Conservation (phyloP, 2,113 vertebrate genomes). For the Myrmecobius fasciatus region DNA sequence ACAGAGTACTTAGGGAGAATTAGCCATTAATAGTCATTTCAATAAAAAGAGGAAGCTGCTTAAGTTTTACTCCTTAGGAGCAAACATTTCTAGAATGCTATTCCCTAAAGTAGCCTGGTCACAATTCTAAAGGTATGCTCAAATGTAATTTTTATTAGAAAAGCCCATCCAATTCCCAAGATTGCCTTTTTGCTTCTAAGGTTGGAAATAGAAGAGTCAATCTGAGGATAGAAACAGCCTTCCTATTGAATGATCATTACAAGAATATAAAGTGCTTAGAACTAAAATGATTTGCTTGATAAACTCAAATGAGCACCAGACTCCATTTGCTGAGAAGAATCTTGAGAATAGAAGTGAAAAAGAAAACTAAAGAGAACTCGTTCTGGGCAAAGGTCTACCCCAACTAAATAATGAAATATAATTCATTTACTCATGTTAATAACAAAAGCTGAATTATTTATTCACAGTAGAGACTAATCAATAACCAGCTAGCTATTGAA, state of each 20-base stretch:
- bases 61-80: conserved; percentile 26
- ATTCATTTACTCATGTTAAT: conserved; percentile 3
- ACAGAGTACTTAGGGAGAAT: neutral
- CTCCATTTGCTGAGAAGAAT: conserved; percentile 40
- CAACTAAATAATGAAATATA: neutral
- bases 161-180: conserved; percentile 26
- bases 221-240: neutral
- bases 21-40: conserved; percentile 24
- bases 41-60: neutral
- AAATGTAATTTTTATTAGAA: conserved; percentile 36
- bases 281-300: conserved; percentile 12
- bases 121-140: neutral
- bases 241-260: neutral
- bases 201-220: neutral
- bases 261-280: conserved; percentile 10
- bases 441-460: conserved; percentile 25
- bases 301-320: conserved; percentile 28
- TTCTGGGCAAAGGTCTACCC: conserved; percentile 8
- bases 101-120: conserved; percentile 28
- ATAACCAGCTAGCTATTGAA: neutral
- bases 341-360: conserved; percentile 21
- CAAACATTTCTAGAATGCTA: conserved; percentile 49
- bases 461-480: conserved; percentile 48
- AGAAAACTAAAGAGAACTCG: conserved; percentile 28
- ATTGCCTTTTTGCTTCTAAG: neutral